Percentiles rank a stretch among this genome's conserved stretches.
Conservation (phyloP, 2,797 vertebrate genomes). For the Yasuhikotakia modesta region DNA sequence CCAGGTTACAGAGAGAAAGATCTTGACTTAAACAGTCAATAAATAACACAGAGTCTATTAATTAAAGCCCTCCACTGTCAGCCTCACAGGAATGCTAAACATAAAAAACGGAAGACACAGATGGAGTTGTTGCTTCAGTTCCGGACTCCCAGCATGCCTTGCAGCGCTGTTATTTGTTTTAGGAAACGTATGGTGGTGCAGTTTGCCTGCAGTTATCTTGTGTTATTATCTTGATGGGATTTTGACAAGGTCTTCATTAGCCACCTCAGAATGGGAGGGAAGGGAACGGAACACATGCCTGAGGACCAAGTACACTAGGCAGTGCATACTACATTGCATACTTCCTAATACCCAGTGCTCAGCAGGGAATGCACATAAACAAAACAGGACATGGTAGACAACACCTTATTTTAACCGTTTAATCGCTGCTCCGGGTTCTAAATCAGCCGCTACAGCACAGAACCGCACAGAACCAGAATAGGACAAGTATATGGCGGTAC, state of each 20-base stretch:
- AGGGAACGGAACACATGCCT: not conserved
- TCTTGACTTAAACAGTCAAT: constrained; percentile 62
- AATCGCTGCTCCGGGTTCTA: too few relatives aligned
- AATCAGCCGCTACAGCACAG: too few relatives aligned
- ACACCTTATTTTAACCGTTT: too few relatives aligned
- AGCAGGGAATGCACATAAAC: too few relatives aligned
- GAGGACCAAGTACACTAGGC: not conserved
- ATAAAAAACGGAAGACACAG: constrained; percentile 23
- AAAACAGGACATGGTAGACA: too few relatives aligned
- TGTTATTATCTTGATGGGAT: constrained; percentile 29
- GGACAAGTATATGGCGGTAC: constrained; percentile 11
- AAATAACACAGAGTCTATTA: constrained; percentile 68
- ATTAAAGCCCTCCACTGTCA: constrained; percentile 34
- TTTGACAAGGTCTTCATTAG: constrained; percentile 38
- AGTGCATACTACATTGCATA: not conserved
- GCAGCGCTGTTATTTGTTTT: constrained; percentile 25
- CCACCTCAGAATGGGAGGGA: not conserved
- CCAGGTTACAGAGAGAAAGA: constrained; percentile 50
- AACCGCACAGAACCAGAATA: too few relatives aligned
- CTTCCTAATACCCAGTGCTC: not conserved
- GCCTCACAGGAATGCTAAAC: constrained; percentile 4
- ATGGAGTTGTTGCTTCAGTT: not conserved
- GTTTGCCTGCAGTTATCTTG: constrained; percentile 33
- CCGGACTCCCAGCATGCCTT: constrained; percentile 37
- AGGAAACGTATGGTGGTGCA: not conserved